Percentiles rank a stretch among this genome's conserved stretches.
Conservation (phyloP, 2,888 invertebrate genomes). For the Cataglyphis altisquamis region DNA sequence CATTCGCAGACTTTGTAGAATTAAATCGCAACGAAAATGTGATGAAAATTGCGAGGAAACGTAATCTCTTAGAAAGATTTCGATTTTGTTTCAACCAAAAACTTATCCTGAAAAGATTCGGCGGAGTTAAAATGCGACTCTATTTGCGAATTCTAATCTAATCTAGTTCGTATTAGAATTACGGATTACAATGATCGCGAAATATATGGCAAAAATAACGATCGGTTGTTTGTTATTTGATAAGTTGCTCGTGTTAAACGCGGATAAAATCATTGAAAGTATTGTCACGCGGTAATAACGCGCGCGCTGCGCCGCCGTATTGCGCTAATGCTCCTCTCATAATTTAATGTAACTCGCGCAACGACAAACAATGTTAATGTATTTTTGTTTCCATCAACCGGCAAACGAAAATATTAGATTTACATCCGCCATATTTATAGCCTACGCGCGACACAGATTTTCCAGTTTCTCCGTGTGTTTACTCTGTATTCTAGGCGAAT, state of each 20-base stretch:
- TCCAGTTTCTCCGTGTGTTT: conserved; percentile 27
- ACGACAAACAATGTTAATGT: conserved; percentile 36
- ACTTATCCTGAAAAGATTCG: neutral
- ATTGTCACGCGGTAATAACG: neutral
- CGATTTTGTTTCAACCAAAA: neutral
- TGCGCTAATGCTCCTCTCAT: conserved; percentile 5
- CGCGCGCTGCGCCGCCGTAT: neutral
- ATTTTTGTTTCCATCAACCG: conserved; percentile 45
- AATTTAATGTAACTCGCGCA: conserved; percentile 38
- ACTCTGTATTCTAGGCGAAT: conserved; percentile 48
- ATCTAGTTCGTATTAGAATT: neutral
- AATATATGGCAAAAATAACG: conserved; percentile 18
- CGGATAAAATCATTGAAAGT: conserved; percentile 37
- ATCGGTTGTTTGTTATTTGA: neutral
- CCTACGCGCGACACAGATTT: conserved; percentile 37
- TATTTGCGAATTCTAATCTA: neutral
- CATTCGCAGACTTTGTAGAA: neutral
- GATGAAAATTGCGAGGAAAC: neutral
- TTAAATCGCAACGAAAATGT: neutral
- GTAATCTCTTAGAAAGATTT: neutral
- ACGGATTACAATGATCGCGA: conserved; percentile 4
- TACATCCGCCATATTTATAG: conserved; percentile 30
- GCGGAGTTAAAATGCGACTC: neutral
- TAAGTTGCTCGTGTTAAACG: conserved; percentile 13
- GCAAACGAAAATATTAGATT: conserved; percentile 46